phyloP scores from a whole-genome alignment of 2,888 invertebrate genomes.

The Harpalus rubripes region DNA sequence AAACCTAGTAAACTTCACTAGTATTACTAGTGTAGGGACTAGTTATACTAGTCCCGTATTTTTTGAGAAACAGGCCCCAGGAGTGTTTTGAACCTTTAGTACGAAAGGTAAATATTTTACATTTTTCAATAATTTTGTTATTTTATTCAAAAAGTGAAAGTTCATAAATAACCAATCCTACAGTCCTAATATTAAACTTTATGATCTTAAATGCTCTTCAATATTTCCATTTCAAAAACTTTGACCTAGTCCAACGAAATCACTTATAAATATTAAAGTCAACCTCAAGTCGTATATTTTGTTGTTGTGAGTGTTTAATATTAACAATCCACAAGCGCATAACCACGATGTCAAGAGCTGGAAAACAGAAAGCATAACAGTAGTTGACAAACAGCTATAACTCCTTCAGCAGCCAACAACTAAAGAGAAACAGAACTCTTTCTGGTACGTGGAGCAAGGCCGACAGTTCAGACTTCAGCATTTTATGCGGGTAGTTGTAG shows the following conservation, averaged over 20 bases:
- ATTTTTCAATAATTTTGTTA: too few relatives aligned
- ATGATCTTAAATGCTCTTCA: neutral
- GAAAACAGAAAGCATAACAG: conserved; percentile 30
- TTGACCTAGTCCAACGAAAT: neutral
- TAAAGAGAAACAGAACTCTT: conserved; percentile 10
- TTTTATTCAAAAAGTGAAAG: too few relatives aligned
- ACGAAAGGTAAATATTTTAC: too few relatives aligned
- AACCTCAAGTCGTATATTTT: neutral
- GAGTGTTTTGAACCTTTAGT: too few relatives aligned
- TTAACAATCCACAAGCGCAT: conserved; percentile 1
- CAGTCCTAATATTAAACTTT: too few relatives aligned
- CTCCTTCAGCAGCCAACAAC: conserved; percentile 18
- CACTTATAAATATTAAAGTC: neutral
- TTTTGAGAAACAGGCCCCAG: too few relatives aligned
- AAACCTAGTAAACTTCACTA: too few relatives aligned
- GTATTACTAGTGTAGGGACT: too few relatives aligned
- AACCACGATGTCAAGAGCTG: neutral
- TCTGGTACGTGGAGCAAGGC: neutral
- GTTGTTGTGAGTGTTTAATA: neutral
- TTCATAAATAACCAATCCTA: too few relatives aligned
- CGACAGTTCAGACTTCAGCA: conserved; percentile 38
- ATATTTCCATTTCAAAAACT: neutral
- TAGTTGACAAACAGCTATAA: conserved; percentile 58
- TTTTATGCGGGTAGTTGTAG: conserved; percentile 51
- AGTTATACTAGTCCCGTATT: too few relatives aligned